phyloP scores from a whole-genome alignment of 92 coral and sea anemone species.

The Umimayanthus kanabou region DNA sequence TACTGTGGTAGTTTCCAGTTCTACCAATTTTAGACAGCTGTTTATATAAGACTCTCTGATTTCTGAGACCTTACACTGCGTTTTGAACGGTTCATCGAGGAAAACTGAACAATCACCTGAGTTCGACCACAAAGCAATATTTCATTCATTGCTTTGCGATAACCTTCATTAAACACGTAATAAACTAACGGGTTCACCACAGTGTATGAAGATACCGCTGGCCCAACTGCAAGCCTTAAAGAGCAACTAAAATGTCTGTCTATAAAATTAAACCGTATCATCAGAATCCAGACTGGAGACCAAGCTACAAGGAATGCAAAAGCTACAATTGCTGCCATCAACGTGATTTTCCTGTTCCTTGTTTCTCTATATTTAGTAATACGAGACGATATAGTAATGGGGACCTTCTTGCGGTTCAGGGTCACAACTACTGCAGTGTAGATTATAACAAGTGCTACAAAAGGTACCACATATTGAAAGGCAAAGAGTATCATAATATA shows the following conservation, averaged over 20 bases:
- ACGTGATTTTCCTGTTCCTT: slow-evolving; percentile 55
- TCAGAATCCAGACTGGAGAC: slow-evolving; percentile 67
- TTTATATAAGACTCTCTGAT: too few relatives aligned
- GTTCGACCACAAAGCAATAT: background rate
- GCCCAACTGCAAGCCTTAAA: slow-evolving; percentile 47
- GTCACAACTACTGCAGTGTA: background rate
- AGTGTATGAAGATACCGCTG: slow-evolving; percentile 41
- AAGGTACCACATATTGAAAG: slow-evolving; percentile 62
- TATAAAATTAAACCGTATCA: slow-evolving; percentile 37
- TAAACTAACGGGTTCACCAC: too few relatives aligned
- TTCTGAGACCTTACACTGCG: too few relatives aligned
- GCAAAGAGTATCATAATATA: slow-evolving; percentile 53
- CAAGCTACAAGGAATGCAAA: slow-evolving; percentile 64
- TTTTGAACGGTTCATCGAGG: too few relatives aligned
- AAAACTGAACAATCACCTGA: too few relatives aligned
- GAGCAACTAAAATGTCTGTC: slow-evolving; percentile 46
- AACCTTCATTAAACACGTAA: background rate
- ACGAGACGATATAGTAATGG: slow-evolving; percentile 25
- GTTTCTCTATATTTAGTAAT: slow-evolving; percentile 35
- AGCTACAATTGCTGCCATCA: slow-evolving; percentile 32
- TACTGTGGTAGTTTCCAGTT: too few relatives aligned
- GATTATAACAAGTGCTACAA: slow-evolving; percentile 41
- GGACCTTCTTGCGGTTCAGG: slow-evolving; percentile 48
- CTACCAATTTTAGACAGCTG: too few relatives aligned
- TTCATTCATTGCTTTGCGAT: slow-evolving; percentile 56